Evolutionary conservation across 2,888 invertebrate species (phyloP).

Genomic region (Andrena hattorfiana): DNA sequence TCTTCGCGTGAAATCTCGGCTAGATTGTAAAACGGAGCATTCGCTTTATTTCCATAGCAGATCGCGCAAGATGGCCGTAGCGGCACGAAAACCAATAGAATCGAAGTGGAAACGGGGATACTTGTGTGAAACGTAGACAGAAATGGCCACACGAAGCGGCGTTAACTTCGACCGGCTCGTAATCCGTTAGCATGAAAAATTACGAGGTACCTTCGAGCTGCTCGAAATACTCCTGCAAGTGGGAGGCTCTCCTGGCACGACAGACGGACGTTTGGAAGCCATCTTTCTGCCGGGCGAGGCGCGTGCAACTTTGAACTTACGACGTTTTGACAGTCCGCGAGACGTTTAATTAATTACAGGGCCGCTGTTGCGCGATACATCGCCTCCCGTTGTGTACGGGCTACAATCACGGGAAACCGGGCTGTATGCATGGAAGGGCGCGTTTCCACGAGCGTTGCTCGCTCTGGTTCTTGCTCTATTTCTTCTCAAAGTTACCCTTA

Average conservation of each 20-base stretch:
- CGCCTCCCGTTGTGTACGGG: not conserved
- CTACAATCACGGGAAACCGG: not conserved
- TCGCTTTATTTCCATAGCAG: constrained; percentile 1
- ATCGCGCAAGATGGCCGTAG: constrained; percentile 7
- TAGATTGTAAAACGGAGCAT: not conserved
- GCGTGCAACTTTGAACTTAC: constrained; percentile 33
- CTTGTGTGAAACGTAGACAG: constrained; percentile 3
- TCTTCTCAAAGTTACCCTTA: constrained; percentile 24
- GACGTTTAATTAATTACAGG: constrained; percentile 56
- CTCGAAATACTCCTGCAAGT: not conserved
- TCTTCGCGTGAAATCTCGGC: not conserved
- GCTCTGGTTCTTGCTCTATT: constrained; percentile 31
- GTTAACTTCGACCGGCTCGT: not conserved
- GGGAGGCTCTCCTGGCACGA: not conserved
- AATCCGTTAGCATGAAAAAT: constrained; percentile 22
- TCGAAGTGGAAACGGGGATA: not conserved
- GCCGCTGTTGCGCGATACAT: constrained; percentile 14
- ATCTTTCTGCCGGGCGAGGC: not conserved
- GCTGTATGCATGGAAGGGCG: not conserved
- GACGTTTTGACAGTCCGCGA: constrained; percentile 49
- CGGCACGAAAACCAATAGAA: constrained; percentile 8
- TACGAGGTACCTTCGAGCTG: not conserved
- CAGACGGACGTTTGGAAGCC: constrained; percentile 20
- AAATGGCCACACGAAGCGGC: not conserved
- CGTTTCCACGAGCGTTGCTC: constrained; percentile 1